Percentiles rank a stretch among this genome's conserved stretches.
Evolutionary conservation across 1,140 invertebrate genomes (phyloP).

Genomic region (Drosophila funebris): DNA sequence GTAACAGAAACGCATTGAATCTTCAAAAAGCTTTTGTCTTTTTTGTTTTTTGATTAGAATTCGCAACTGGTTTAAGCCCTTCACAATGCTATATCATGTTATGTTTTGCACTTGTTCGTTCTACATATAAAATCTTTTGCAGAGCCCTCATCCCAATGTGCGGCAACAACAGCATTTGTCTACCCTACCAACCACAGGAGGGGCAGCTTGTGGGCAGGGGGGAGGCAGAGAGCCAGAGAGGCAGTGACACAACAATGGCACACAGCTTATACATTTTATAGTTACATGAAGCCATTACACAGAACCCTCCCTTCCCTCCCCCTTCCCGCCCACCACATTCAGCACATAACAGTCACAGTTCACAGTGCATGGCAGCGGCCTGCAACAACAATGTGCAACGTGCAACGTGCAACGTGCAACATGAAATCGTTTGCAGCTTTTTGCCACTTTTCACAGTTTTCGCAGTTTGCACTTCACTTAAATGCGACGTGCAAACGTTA

Average conservation of each 20-base stretch:
- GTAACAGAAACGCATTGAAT: too few relatives aligned
- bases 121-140: too few relatives aligned
- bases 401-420: neutral
- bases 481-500: conserved; percentile 52
- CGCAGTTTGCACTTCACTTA: conserved; percentile 71
- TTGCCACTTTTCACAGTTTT: conserved; percentile 37
- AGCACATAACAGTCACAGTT: neutral
- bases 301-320: neutral
- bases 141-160: too few relatives aligned
- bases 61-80: too few relatives aligned
- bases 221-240: too few relatives aligned
- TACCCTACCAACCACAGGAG: too few relatives aligned
- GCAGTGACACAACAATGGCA: conserved; percentile 42
- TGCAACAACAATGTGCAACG: neutral
- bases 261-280: conserved; percentile 72
- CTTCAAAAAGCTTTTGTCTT: too few relatives aligned
- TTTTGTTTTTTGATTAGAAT: too few relatives aligned
- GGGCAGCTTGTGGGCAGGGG: too few relatives aligned
- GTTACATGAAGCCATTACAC: conserved; percentile 72
- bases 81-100: too few relatives aligned
- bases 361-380: conserved; percentile 17
- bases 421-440: conserved; percentile 44
- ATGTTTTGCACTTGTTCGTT: too few relatives aligned
- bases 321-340: neutral
- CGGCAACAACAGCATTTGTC: too few relatives aligned